Evolutionary conservation across 2,797 vertebrate genomes (phyloP).

Genomic region (Coendou prehensilis): DNA sequence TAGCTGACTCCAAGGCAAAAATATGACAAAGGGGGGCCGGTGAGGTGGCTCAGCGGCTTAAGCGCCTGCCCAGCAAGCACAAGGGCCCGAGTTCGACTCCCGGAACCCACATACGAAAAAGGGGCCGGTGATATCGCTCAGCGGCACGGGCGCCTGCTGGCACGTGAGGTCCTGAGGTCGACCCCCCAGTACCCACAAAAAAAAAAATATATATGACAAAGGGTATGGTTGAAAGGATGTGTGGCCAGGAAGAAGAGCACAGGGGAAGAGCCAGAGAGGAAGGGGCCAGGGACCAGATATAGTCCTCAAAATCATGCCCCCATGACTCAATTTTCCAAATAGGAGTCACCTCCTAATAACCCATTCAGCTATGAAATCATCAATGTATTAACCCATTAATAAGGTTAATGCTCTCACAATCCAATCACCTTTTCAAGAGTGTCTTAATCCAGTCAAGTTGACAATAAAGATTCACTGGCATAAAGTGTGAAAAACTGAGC

Average conservation of each 20-base stretch:
- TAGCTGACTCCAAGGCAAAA: not conserved
- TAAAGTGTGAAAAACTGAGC: not conserved
- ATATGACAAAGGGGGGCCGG: not conserved
- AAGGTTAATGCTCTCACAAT: not conserved
- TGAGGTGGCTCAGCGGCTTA: too few species aligned
- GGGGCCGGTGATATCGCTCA: too few species aligned
- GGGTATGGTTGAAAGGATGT: not conserved
- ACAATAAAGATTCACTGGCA: not conserved
- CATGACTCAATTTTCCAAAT: not conserved
- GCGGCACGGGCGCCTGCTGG: too few species aligned
- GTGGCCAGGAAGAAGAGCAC: not conserved
- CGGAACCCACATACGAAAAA: too few species aligned
- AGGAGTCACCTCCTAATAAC: not conserved
- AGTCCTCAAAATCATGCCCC: not conserved
- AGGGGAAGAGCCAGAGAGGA: not conserved
- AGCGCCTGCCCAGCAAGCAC: too few species aligned
- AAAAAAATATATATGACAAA: not conserved
- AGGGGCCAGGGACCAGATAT: not conserved
- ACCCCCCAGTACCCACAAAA: too few species aligned
- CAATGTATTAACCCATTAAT: not conserved
- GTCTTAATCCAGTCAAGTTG: not conserved
- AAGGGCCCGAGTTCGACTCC: too few species aligned
- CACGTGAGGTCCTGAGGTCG: too few species aligned
- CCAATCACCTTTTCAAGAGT: not conserved
- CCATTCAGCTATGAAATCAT: not conserved